Conservation (phyloP, 1,140 invertebrate species). For the Megathymus violae region DNA sequence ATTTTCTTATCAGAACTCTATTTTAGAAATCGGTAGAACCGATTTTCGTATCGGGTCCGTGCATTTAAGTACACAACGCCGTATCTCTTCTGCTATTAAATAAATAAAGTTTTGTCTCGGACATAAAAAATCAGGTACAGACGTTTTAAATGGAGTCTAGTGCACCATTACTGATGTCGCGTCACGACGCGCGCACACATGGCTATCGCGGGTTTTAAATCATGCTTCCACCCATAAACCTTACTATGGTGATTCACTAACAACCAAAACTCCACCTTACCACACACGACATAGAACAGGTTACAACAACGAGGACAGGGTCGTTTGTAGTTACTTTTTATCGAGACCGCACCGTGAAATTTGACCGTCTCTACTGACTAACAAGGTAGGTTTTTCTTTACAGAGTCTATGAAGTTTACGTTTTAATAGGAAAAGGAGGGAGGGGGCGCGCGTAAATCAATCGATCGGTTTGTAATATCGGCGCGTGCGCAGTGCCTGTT, state of each 20-base stretch:
- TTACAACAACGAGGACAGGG: background rate
- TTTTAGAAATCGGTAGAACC: too few relatives aligned
- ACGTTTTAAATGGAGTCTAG: conserved; percentile 20
- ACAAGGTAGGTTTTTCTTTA: conserved; percentile 33
- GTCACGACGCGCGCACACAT: conserved; percentile 38
- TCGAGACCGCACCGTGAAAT: conserved; percentile 13
- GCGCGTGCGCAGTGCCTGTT: conserved; percentile 63
- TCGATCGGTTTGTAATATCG: conserved; percentile 69
- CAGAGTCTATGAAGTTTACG: conserved; percentile 18
- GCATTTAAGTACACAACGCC: too few relatives aligned
- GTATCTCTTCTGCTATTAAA: background rate
- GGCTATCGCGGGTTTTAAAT: conserved; percentile 45
- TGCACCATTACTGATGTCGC: conserved; percentile 23
- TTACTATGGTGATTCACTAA: background rate
- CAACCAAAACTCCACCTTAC: conserved; percentile 1
- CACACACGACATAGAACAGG: background rate
- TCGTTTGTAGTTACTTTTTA: conserved; percentile 26
- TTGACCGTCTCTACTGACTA: conserved; percentile 10
- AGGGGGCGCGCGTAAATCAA: conserved; percentile 73
- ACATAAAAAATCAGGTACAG: conserved; percentile 9
- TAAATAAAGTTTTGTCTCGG: conserved; percentile 11
- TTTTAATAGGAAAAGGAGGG: conserved; percentile 18
- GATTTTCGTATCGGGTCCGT: too few relatives aligned
- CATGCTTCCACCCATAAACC: conserved; percentile 39
- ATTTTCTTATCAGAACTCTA: too few relatives aligned